phyloP scores from a whole-genome alignment of 2,888 invertebrate genomes.

The Tinea pellionella region DNA sequence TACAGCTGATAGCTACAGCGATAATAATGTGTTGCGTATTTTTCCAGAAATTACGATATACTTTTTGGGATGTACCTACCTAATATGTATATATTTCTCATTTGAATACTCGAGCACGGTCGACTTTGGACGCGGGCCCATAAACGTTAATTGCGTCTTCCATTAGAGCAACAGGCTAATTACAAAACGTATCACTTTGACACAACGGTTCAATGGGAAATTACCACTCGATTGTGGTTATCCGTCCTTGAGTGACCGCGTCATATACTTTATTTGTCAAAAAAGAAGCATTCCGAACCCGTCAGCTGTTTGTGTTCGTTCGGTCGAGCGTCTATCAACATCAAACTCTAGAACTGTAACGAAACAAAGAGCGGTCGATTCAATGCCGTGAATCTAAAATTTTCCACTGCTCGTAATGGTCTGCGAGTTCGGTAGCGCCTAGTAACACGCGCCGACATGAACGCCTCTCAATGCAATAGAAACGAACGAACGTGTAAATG shows the following conservation, averaged over 20 bases:
- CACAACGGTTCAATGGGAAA: conserved; percentile 48
- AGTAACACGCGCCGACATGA: neutral
- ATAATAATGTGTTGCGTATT: conserved; percentile 42
- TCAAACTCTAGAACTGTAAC: conserved; percentile 29
- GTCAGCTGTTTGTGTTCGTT: conserved; percentile 66
- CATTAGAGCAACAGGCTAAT: conserved; percentile 5
- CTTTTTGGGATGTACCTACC: neutral
- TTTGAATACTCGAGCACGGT: conserved; percentile 27
- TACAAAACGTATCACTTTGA: conserved; percentile 28
- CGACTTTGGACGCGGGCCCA: conserved; percentile 7
- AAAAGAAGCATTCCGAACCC: conserved; percentile 50
- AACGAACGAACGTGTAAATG: conserved; percentile 14
- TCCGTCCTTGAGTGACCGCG: conserved; percentile 64
- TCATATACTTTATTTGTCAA: conserved; percentile 52
- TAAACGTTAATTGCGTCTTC: neutral
- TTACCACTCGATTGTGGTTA: conserved; percentile 43
- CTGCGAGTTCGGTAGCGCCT: neutral
- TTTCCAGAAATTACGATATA: conserved; percentile 48
- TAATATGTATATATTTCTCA: too few relatives aligned
- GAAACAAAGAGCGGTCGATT: neutral
- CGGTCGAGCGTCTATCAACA: conserved; percentile 58
- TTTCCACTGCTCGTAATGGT: neutral
- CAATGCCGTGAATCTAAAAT: neutral
- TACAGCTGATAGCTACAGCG: conserved; percentile 42
- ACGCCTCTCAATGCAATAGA: neutral